Conservation (phyloP, 2,113 vertebrate genomes). For the Semicossyphus pulcher region DNA sequence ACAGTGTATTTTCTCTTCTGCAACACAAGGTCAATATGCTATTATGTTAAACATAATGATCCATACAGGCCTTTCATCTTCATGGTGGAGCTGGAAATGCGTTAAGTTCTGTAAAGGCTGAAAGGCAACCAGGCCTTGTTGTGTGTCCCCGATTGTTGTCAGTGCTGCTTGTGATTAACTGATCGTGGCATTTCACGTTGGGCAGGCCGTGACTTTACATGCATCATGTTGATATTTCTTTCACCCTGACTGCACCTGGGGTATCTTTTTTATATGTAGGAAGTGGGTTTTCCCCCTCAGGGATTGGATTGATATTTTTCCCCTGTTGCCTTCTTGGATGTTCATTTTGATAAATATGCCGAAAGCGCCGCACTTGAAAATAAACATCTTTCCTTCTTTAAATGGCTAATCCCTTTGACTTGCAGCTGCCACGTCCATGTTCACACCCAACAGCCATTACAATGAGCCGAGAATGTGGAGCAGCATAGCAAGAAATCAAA, state of each 20-base stretch:
- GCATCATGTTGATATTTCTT: slow-evolving; percentile 50
- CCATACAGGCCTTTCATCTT: slow-evolving; percentile 51
- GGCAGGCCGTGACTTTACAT: slow-evolving; percentile 49
- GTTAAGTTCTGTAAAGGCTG: slow-evolving; percentile 39
- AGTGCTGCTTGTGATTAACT: slow-evolving; percentile 49
- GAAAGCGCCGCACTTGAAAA: slow-evolving; percentile 65
- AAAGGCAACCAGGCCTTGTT: slow-evolving; percentile 28
- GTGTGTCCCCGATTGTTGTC: slow-evolving; percentile 19
- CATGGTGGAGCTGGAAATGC: slow-evolving; percentile 40
- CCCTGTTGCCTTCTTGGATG: slow-evolving; percentile 48
- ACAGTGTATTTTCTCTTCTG: slow-evolving; percentile 49
- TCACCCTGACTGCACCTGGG: slow-evolving; percentile 37
- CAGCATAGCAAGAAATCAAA: slow-evolving; percentile 80
- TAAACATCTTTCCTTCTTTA: slow-evolving; percentile 69
- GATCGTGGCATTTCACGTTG: slow-evolving; percentile 45
- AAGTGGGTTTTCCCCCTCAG: slow-evolving; percentile 43
- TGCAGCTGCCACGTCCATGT: slow-evolving; percentile 66
- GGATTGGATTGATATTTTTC: slow-evolving; percentile 55
- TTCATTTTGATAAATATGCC: slow-evolving; percentile 71
- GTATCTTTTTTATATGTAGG: slow-evolving; percentile 31
- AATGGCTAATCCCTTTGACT: slow-evolving; percentile 78
- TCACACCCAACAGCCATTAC: slow-evolving; percentile 78
- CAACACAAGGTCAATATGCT: slow-evolving; percentile 66
- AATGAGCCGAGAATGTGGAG: slow-evolving; percentile 71
- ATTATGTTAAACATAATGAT: slow-evolving; percentile 69